phyloP scores from a whole-genome alignment of 2,888 invertebrate species.

The Penaeus monodon region DNA sequence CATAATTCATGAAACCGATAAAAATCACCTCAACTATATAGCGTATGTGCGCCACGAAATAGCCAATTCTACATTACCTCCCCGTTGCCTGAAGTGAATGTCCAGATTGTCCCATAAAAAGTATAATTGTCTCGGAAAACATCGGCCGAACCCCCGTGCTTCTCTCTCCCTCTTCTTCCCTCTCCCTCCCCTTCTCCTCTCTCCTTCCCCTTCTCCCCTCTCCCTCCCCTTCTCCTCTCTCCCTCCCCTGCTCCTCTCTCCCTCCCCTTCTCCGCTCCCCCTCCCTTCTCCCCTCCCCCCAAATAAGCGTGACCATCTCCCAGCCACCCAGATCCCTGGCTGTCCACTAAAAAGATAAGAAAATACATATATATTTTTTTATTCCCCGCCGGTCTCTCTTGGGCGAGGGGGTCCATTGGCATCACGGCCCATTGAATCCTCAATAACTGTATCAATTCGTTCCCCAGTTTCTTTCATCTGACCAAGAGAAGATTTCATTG shows the following conservation, averaged over 20 bases:
- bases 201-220: background rate
- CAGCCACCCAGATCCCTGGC: background rate
- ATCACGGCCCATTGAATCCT: constrained; percentile 52
- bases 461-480: constrained; percentile 59
- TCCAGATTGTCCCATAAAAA: too few relatives aligned
- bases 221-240: background rate
- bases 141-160: background rate
- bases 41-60: too few relatives aligned
- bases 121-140: too few relatives aligned
- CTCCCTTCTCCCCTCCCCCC: constrained; percentile 3
- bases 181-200: background rate
- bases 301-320: constrained; percentile 39
- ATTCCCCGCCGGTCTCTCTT: constrained; percentile 4
- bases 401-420: constrained; percentile 19
- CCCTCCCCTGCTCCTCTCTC: background rate
- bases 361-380: constrained; percentile 47
- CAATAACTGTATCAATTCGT: constrained; percentile 60
- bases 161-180: background rate
- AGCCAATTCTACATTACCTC: too few relatives aligned
- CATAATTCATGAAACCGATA: too few relatives aligned
- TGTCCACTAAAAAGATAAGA: constrained; percentile 49
- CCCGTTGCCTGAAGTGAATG: too few relatives aligned
- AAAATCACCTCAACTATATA: too few relatives aligned
- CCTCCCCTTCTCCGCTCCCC: background rate
- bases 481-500: constrained; percentile 57